Evolutionary conservation across 2,888 invertebrate species (phyloP), one percentile per base, ranked within the genome.

Genomic region (Acanthosepion lycidas): DNA sequence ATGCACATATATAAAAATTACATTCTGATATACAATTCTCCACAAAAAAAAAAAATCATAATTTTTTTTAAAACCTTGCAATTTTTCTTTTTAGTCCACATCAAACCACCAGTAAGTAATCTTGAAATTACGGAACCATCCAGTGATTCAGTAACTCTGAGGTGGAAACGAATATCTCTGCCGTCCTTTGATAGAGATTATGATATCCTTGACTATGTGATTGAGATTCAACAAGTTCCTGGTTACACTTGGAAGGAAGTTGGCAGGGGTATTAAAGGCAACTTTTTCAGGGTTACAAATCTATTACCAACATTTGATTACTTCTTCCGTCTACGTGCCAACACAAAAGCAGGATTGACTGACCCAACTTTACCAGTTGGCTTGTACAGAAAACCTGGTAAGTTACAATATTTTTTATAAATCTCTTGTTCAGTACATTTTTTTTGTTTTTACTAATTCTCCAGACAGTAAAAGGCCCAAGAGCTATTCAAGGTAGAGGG

Each of bases 291-390:
- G 64, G 28, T 95, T 26, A 9, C 94, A 1, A 95, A n/a, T 94
- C 95, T 97, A 64, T 95, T 95, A 28, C 96, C 96, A n/a, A 96
- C 96, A 91, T 95, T 98, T 95, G 99, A 99, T 97, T 99, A 99
- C 98, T 98, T 98, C 97, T 99, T 99, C 98, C 98, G 99, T 95
- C 98, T 99, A 59, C 98, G 99, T 53, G 99, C 99, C 5, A 99
- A 99, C 97, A 99, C 99, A 97, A 99, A 99, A 97, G 99, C 98
- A 97, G 99, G 99, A 94, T 98, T 99, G 95, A 99, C 99, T 97
- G 99, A 99, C 97, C 99, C 99, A 0, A 99, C 99, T 95, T 99
- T 99, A 6, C 96, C 97, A 20, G 96, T 96, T 23, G 95, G 95
- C 4, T 95, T 96, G 51, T 95, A 96, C 95, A 96, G 96, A 94